Evolutionary conservation across 2,797 vertebrate genomes (phyloP).

Genomic region (Somateria mollissima): DNA sequence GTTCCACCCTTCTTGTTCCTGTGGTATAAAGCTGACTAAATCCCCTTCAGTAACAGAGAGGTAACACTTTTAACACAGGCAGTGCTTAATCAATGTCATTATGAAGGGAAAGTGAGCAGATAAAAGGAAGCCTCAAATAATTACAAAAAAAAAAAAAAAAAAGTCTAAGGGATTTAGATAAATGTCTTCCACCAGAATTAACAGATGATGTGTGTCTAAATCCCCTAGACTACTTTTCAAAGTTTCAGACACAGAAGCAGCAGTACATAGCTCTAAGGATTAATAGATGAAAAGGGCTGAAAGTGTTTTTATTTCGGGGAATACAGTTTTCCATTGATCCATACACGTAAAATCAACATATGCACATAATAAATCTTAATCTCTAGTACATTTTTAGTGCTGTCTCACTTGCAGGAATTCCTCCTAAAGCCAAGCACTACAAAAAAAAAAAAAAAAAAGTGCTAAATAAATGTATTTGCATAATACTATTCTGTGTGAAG

Average conservation of each 20-base stretch:
- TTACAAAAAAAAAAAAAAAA: neutral
- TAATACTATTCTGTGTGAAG: neutral
- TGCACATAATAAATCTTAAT: neutral
- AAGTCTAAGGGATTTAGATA: neutral
- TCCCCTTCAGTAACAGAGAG: neutral
- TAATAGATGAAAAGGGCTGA: neutral
- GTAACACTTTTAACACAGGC: neutral
- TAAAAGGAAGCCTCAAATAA: slow-evolving; percentile 8
- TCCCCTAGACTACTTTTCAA: neutral
- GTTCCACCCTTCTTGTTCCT: neutral
- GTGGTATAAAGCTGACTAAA: slow-evolving; percentile 13
- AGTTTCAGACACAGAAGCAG: neutral
- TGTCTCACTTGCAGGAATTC: neutral
- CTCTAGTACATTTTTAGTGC: neutral
- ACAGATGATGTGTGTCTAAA: neutral
- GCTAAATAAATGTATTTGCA: neutral
- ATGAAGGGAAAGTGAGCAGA: neutral
- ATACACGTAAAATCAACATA: neutral
- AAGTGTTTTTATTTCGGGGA: slow-evolving; percentile 18
- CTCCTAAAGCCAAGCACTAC: neutral
- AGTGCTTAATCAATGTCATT: neutral
- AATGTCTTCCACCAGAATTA: slow-evolving; percentile 30
- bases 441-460: neutral
- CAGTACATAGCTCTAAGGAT: neutral
- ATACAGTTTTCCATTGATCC: neutral